phyloP scores from a whole-genome alignment of 1,140 invertebrate species.

The Temnothorax longispinosus region DNA sequence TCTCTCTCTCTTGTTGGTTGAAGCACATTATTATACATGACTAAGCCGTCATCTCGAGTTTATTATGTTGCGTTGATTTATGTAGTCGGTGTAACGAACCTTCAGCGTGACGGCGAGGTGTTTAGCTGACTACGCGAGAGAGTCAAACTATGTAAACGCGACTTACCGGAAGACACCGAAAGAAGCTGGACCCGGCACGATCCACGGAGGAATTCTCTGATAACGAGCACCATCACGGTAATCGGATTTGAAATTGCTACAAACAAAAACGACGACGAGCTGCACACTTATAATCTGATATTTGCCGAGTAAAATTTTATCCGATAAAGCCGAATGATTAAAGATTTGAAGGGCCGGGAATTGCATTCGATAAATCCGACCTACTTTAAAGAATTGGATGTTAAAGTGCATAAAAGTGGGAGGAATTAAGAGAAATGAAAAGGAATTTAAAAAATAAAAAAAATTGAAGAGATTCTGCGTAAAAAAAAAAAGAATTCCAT shows the following conservation, averaged over 20 bases:
- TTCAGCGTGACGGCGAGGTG: conserved; percentile 16
- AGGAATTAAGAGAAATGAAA: background rate
- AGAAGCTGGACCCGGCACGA: conserved; percentile 24
- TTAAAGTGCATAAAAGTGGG: background rate
- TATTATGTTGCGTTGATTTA: conserved; percentile 58
- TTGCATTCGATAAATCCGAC: background rate
- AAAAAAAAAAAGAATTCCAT: background rate
- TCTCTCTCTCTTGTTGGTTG: background rate
- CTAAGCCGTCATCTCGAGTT: conserved; percentile 24
- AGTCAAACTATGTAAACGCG: conserved; percentile 14
- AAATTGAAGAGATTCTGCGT: background rate
- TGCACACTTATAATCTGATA: background rate
- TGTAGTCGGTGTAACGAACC: conserved; percentile 37
- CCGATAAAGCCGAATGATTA: background rate
- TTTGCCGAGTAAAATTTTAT: conserved; percentile 13
- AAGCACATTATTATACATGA: conserved; percentile 36
- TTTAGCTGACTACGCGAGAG: conserved; percentile 7
- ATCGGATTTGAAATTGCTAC: conserved; percentile 75
- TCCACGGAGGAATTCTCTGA: conserved; percentile 51
- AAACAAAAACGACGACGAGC: conserved; percentile 71
- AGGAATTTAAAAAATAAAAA: background rate
- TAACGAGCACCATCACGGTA: conserved; percentile 64
- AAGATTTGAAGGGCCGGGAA: background rate
- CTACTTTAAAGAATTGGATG: background rate
- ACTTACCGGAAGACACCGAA: conserved; percentile 43